These are phyloP conservation scores for Chrysopa pallens DNA, from an alignment of 1,140 invertebrate species.

Conservation along the genomic window DNA sequence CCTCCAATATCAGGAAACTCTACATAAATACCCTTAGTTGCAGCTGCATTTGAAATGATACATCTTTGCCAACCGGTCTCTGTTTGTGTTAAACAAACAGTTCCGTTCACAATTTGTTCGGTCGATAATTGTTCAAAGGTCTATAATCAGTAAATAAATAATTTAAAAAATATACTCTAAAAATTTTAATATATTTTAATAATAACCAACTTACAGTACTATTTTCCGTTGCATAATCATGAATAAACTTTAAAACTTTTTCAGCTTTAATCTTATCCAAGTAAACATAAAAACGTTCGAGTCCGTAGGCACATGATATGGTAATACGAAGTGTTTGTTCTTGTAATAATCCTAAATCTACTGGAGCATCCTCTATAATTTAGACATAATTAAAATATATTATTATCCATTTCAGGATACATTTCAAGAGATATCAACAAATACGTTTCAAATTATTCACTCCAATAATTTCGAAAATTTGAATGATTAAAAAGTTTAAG, in stretches of 20 bases:
- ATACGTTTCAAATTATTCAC: no score
- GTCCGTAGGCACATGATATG: slow-evolving; percentile 18
- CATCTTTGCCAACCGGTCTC: neutral
- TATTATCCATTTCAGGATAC: no score
- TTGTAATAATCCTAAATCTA: slow-evolving; percentile 17
- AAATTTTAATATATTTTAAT: no score
- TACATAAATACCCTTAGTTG: neutral
- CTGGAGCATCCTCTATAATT: neutral
- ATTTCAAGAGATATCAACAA: no score
- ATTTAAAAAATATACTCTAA: no score
- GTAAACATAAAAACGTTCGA: slow-evolving; percentile 22
- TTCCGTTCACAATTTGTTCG: neutral
- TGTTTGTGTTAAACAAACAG: neutral
- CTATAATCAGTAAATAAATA: neutral
- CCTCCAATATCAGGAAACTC: neutral
- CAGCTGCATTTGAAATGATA: neutral
- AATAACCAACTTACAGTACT: no score
- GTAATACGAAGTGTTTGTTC: slow-evolving; percentile 21
- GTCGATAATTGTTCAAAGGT: neutral
- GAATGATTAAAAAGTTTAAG: no score
- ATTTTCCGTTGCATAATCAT: neutral
- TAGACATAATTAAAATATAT: no score
- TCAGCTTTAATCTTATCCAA: slow-evolving; percentile 17
- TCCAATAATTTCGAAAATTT: no score
- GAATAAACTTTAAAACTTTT: slow-evolving; percentile 5